phyloP scores from a whole-genome alignment of 2,113 vertebrate species.

The Perognathus longimembris region DNA sequence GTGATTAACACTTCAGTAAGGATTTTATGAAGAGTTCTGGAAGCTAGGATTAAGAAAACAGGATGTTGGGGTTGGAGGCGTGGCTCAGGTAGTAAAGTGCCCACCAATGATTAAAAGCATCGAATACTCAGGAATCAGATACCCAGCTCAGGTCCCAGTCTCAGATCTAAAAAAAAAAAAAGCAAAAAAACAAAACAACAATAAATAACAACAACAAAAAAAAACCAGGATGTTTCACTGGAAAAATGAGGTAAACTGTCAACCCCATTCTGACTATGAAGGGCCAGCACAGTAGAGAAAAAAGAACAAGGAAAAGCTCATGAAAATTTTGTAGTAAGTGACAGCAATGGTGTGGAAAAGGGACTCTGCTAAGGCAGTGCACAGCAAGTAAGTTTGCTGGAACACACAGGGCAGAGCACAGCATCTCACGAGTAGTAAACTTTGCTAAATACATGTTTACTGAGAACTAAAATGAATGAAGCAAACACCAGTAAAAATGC shows the following conservation, averaged over 20 bases:
- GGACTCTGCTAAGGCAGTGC: neutral
- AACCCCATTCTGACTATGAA: neutral
- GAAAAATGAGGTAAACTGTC: neutral
- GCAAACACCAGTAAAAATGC: neutral
- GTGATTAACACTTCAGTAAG: neutral
- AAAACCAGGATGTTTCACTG: neutral
- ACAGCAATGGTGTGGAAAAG: neutral
- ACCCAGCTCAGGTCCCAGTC: too few species aligned
- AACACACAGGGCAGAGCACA: neutral
- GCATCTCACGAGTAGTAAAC: neutral
- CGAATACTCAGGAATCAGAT: too few species aligned
- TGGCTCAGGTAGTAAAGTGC: too few species aligned
- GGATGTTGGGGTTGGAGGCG: too few species aligned
- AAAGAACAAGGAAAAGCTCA: conserved; percentile 9
- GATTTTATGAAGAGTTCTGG: neutral
- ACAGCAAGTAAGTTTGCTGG: neutral
- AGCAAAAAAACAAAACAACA: too few species aligned
- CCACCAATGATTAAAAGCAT: too few species aligned
- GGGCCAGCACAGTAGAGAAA: neutral
- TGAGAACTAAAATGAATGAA: conserved; percentile 30
- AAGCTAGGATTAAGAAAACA: neutral
- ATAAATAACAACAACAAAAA: too few species aligned
- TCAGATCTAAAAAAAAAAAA: too few species aligned
- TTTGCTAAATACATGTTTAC: neutral
- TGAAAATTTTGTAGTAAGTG: neutral